Evolutionary conservation across 2,797 vertebrate genomes (phyloP), one percentile per base, ranked within the genome.

Genomic region (Siniperca scherzeri): DNA sequence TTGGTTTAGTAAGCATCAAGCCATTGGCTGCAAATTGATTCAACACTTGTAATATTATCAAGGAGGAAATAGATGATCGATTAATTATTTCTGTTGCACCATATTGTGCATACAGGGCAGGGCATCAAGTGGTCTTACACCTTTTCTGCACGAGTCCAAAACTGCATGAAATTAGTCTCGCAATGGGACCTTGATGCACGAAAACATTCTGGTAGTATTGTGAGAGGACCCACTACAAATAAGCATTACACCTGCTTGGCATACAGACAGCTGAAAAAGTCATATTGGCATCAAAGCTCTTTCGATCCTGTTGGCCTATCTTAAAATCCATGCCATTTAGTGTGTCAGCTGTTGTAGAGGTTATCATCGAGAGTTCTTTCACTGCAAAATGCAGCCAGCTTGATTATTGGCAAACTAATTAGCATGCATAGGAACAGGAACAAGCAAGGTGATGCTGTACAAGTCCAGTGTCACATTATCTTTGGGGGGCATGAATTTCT

Each of bases 1-100:
- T 82, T 55, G 12, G 36, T 69, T 74, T 14, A 57, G 42, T 71
- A 40, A 55, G 13, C 4, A 1, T 62, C 27, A 46, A 30, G n/a
- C 44, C 65, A 75, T 69, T 76, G 50, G 88, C 46, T 36, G 10
- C 25, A 74, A 81, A 82, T 53, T 53, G n/a, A 78, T 85, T 75
- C 50, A 82, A 82, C 33, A 68, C 57, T 77, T 12, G 75, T 65
- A 48, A 61, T 40, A 11, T 25, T n/a, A 60, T 72, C 42, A 77
- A 69, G 40, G 16, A 77, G 25, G 56, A 83, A 50, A 74, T 2
- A 61, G 7, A 48, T 57, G 8, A 27, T 70, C 11, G 53, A 33
- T 3, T 1, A 75, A 67, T 19, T 27, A 40, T 59, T 76, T 61
- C 56, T 62, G 40, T 64, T 55, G 12, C 10, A 33, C 19, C 25